phyloP scores from a whole-genome alignment of 2,797 vertebrate genomes.

The Danio tinwini region DNA sequence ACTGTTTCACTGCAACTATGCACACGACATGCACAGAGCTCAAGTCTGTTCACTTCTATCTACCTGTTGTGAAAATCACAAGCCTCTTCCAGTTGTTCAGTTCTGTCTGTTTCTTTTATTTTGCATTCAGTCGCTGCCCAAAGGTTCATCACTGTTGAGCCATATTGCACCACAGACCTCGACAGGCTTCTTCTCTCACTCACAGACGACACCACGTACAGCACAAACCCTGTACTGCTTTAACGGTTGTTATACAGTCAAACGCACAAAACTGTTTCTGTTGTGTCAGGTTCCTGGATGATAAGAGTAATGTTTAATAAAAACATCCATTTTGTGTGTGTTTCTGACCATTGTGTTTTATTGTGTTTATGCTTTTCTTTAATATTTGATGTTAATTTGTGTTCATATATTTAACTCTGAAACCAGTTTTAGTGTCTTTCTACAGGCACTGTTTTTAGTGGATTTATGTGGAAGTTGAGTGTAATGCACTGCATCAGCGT shows the following conservation, averaged over 20 bases:
- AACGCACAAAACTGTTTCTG: conserved; percentile 63
- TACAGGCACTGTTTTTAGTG: no score
- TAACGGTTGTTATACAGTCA: conserved; percentile 57
- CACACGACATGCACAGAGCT: conserved; percentile 47
- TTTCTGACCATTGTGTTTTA: conserved; percentile 40
- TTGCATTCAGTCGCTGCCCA: conserved; percentile 32
- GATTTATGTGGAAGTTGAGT: no score
- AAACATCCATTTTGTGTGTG: conserved; percentile 63
- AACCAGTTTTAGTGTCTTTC: no score
- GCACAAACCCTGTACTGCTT: conserved; percentile 52
- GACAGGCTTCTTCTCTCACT: conserved; percentile 40
- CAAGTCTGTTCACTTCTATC: not conserved
- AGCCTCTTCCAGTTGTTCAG: conserved; percentile 23
- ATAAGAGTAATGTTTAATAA: conserved; percentile 63
- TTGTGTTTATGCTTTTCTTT: no score
- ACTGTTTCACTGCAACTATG: conserved; percentile 51
- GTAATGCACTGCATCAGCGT: no score
- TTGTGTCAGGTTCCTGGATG: conserved; percentile 57
- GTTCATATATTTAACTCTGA: no score
- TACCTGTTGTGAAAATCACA: conserved; percentile 32
- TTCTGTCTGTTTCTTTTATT: not conserved
- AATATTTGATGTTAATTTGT: no score
- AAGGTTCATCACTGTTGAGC: conserved; percentile 49
- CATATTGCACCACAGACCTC: conserved; percentile 34
- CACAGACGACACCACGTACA: conserved; percentile 41